A percentile compares a stretch with the other conserved stretches of the same genome.
These are phyloP conservation scores for Brachionus koreanus DNA, from an alignment of 1,140 invertebrate genomes.

Conservation along the genomic window DNA sequence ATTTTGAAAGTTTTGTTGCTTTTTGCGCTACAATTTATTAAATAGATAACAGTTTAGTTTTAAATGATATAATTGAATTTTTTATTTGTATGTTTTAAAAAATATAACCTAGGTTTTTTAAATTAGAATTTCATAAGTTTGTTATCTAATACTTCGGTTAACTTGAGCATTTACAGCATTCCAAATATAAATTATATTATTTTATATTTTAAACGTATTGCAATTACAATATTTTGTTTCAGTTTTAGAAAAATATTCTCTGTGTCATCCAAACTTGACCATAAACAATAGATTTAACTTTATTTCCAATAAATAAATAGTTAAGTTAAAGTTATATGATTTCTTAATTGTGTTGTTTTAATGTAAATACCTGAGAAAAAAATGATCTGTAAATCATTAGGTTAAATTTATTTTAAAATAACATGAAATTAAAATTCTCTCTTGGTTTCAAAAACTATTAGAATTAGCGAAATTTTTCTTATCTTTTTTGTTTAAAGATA, in stretches of 20 bases:
- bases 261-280: too few relatives aligned
- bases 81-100: neutral
- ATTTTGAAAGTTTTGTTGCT: neutral
- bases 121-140: neutral
- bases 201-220: neutral
- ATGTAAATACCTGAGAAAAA: neutral
- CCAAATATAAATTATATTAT: neutral
- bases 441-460: neutral
- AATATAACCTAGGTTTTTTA: neutral
- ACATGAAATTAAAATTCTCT: neutral
- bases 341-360: too few relatives aligned
- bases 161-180: neutral
- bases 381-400: neutral
- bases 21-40: constrained; percentile 3
- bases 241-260: too few relatives aligned
- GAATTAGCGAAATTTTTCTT: neutral
- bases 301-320: too few relatives aligned
- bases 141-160: neutral
- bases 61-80: neutral
- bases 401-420: neutral
- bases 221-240: too few relatives aligned
- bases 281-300: too few relatives aligned
- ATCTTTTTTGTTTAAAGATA: neutral
- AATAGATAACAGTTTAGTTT: neutral
- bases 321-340: too few relatives aligned